Evolutionary conservation across 2,113 vertebrate species (phyloP).

Genomic region (Podocnemis expansa): DNA sequence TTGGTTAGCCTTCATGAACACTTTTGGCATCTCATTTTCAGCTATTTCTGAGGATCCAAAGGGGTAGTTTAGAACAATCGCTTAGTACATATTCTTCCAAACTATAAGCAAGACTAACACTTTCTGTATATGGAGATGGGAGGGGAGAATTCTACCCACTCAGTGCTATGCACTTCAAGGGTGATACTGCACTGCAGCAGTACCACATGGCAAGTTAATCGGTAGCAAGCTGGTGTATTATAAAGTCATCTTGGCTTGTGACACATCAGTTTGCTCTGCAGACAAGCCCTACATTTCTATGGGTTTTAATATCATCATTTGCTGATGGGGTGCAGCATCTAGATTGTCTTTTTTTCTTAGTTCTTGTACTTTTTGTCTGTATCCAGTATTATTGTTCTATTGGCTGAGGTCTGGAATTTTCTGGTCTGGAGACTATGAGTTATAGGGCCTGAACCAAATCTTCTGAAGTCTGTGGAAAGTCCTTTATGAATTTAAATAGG

Average conservation of each 20-base stretch:
- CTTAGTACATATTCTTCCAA: rapidly evolving
- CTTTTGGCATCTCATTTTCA: background rate
- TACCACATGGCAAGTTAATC: no score
- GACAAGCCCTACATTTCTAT: background rate
- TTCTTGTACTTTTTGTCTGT: background rate
- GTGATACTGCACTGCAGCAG: background rate
- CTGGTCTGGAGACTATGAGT: background rate
- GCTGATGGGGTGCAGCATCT: background rate
- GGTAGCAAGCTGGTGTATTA: background rate
- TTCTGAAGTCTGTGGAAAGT: background rate
- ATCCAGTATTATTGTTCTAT: background rate
- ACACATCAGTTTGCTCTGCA: background rate
- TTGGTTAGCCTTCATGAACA: background rate
- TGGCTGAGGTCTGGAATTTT: background rate
- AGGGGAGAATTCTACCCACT: background rate
- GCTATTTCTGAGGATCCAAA: background rate
- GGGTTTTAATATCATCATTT: background rate
- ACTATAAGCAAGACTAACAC: background rate
- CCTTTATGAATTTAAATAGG: background rate
- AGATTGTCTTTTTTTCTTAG: background rate
- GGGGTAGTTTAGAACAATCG: background rate
- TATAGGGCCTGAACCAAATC: background rate
- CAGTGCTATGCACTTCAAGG: background rate
- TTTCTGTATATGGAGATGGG: background rate
- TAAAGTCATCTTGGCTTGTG: background rate